Conservation (phyloP, 2,113 vertebrate genomes). For the Brachyhypopomus occidentalis region DNA sequence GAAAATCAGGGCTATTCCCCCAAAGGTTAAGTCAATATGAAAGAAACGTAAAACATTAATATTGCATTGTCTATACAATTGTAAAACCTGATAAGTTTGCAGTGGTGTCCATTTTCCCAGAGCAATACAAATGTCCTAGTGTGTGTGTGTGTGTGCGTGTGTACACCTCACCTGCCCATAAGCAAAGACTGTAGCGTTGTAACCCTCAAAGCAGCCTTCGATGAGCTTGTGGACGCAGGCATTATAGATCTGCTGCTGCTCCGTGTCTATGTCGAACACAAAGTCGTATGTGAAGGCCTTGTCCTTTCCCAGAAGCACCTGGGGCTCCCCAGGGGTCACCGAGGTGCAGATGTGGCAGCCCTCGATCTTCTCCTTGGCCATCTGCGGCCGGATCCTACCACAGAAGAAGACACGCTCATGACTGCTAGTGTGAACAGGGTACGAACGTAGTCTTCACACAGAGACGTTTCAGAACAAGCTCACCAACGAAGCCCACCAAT, state of each 20-base stretch:
- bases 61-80: too few relatives aligned
- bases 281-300: slow-evolving; percentile 98
- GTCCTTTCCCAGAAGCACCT: slow-evolving; percentile 95
- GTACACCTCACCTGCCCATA: slow-evolving; percentile 85
- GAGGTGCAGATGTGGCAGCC: slow-evolving; percentile 95
- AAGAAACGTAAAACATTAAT: too few relatives aligned
- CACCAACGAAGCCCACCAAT: too few relatives aligned
- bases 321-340: slow-evolving; percentile 91
- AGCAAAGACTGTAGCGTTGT: slow-evolving; percentile 95
- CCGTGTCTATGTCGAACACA: slow-evolving; percentile 88
- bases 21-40: too few relatives aligned
- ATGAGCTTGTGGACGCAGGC: slow-evolving; percentile 88
- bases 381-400: slow-evolving; percentile 93
- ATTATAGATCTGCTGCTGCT: slow-evolving; percentile 85
- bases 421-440: background rate
- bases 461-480: too few relatives aligned
- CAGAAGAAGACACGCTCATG: background rate
- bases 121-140: too few relatives aligned
- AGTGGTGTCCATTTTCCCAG: too few relatives aligned
- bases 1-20: too few relatives aligned
- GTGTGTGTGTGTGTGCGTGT: slow-evolving; percentile 14
- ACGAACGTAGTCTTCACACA: background rate
- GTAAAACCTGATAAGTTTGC: background rate
- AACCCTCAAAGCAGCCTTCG: slow-evolving; percentile 95
- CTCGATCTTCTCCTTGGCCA: slow-evolving; percentile 96